Conservation (phyloP, 1,140 invertebrate genomes). For the Drosophila seguyi region DNA sequence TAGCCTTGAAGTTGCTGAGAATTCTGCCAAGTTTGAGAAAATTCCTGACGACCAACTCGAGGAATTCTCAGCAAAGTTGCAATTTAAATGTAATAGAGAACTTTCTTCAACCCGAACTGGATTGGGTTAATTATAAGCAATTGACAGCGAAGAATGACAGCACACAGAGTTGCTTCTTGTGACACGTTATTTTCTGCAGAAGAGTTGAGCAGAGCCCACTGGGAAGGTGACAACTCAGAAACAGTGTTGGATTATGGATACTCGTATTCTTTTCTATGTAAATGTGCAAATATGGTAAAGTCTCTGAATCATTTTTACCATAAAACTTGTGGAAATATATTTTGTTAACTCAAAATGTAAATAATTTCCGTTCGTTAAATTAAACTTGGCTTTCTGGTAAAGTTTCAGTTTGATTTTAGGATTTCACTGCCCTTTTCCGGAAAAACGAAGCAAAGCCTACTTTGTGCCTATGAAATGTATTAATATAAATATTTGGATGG, state of each 20-base stretch:
- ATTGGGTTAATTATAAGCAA: not conserved
- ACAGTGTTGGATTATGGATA: not conserved
- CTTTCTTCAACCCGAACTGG: not conserved
- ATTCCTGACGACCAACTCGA: not conserved
- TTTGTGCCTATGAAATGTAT: too few species aligned
- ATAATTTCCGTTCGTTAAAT: too few species aligned
- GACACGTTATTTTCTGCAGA: not conserved
- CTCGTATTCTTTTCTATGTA: too few species aligned
- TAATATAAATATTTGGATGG: too few species aligned
- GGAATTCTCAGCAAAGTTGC: not conserved
- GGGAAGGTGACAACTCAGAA: conserved; percentile 8
- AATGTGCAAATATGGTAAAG: too few species aligned
- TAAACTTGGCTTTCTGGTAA: too few species aligned
- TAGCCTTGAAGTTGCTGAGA: not conserved
- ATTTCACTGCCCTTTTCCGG: not conserved
- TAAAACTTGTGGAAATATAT: too few species aligned
- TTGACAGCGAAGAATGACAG: not conserved
- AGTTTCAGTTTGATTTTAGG: not conserved
- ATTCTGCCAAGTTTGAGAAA: not conserved
- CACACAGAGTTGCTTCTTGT: not conserved
- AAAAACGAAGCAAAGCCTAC: too few species aligned
- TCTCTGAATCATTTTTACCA: too few species aligned
- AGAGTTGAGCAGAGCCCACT: not conserved
- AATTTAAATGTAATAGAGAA: conserved; percentile 4
- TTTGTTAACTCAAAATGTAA: too few species aligned